A percentile compares a stretch with the other conserved stretches of the same genome.
Conservation (phyloP, 2,113 vertebrate species). For the Pituophis catenifer region DNA sequence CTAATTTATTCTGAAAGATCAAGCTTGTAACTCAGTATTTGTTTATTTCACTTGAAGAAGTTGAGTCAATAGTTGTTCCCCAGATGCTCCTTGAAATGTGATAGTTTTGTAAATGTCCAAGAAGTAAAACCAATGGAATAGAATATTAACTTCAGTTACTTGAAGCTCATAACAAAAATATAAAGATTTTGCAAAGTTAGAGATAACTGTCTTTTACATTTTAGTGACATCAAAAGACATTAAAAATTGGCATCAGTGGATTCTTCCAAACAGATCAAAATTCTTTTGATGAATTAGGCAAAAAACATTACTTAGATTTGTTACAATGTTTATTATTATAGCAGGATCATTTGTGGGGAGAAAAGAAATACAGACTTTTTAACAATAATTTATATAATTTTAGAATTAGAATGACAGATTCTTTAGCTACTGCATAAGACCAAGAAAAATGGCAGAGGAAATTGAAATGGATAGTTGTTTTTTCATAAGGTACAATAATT, state of each 20-base stretch:
- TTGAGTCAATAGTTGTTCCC: conserved; percentile 2
- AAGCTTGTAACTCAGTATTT: not conserved
- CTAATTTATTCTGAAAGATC: not conserved
- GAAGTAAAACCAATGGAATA: not conserved
- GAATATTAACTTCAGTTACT: not conserved
- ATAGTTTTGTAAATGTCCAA: not conserved
- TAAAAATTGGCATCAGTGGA: not conserved
- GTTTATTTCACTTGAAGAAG: not conserved
- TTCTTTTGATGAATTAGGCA: not conserved
- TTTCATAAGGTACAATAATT: not conserved
- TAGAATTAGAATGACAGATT: not conserved
- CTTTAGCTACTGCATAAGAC: not conserved
- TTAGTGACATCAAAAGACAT: not conserved
- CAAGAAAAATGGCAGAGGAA: not conserved
- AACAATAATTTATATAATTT: not conserved
- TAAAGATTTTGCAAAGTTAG: not conserved
- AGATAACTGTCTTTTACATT: not conserved
- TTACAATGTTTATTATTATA: not conserved
- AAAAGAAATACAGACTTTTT: not conserved
- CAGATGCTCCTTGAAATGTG: not conserved
- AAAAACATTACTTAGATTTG: not conserved
- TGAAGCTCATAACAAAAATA: not conserved
- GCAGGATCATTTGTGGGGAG: not conserved
- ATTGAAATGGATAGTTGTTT: not conserved
- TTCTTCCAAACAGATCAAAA: not conserved